Conservation (phyloP, 2,888 invertebrate genomes). For the Melinopterus prodromus region DNA sequence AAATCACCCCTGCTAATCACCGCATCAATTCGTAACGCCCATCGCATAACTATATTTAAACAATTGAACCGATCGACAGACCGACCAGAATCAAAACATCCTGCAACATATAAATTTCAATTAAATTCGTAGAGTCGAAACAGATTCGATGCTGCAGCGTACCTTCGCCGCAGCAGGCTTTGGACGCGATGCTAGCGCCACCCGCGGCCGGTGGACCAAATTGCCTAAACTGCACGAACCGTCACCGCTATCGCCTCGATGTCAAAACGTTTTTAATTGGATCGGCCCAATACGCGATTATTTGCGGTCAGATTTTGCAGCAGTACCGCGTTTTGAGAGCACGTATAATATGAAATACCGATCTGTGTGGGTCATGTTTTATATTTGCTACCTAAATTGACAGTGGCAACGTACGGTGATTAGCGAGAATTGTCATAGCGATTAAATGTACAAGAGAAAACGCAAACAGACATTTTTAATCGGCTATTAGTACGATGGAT, state of each 20-base stretch:
- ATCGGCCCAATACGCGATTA: not conserved
- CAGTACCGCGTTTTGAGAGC: not conserved
- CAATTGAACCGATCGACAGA: not conserved
- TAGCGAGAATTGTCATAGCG: not conserved
- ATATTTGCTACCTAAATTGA: not conserved
- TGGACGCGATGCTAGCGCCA: not conserved
- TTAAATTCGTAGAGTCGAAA: not conserved
- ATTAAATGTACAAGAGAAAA: not conserved
- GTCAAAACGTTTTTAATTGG: not conserved
- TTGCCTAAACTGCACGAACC: not conserved
- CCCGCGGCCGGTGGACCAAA: not conserved
- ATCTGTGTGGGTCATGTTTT: not conserved
- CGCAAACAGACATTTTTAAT: too few relatives aligned
- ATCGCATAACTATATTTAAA: not conserved
- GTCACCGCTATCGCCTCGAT: not conserved
- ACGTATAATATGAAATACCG: not conserved
- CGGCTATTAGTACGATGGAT: too few relatives aligned
- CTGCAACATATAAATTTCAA: not conserved
- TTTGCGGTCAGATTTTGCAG: not conserved
- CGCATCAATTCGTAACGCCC: not conserved
- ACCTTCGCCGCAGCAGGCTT: not conserved
- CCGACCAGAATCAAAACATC: not conserved
- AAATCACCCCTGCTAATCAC: not conserved
- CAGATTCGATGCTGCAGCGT: not conserved
- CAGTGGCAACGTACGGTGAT: not conserved